Conservation (phyloP, 35 echinoderm and acorn worm species). For the Apostichopus japonicus region DNA sequence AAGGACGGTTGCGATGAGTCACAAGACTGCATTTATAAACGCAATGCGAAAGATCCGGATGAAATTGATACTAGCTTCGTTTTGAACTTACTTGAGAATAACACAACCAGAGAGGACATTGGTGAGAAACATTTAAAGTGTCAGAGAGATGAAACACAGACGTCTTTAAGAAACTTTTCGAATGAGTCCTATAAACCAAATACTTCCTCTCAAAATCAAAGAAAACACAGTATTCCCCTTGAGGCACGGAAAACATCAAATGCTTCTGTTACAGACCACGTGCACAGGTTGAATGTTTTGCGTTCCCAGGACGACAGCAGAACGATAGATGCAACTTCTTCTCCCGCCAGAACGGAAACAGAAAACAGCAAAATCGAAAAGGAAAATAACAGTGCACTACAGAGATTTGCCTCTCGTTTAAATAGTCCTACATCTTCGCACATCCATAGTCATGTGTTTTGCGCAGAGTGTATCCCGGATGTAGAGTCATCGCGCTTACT, state of each 20-base stretch:
- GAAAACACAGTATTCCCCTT: not conserved
- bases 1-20: not conserved
- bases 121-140: not conserved
- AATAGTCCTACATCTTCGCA: not conserved
- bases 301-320: not conserved
- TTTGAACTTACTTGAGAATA: not conserved
- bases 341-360: not conserved
- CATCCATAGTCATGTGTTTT: not conserved
- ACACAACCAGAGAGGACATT: too few species aligned
- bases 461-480: not conserved
- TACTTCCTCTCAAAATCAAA: not conserved
- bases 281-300: not conserved
- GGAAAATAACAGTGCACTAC: not conserved
- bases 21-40: not conserved
- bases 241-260: not conserved
- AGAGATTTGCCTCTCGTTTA: not conserved
- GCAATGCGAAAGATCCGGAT: constrained; percentile 18
- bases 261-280: not conserved
- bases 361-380: not conserved
- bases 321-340: not conserved
- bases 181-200: not conserved
- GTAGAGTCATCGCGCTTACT: not conserved
- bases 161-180: not conserved
- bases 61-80: constrained; percentile 5
- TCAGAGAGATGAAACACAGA: not conserved